Percentiles rank a stretch among this genome's conserved stretches.
Evolutionary conservation across 2,888 invertebrate genomes (phyloP).

Genomic region (Scelioninae gen. 2): DNA sequence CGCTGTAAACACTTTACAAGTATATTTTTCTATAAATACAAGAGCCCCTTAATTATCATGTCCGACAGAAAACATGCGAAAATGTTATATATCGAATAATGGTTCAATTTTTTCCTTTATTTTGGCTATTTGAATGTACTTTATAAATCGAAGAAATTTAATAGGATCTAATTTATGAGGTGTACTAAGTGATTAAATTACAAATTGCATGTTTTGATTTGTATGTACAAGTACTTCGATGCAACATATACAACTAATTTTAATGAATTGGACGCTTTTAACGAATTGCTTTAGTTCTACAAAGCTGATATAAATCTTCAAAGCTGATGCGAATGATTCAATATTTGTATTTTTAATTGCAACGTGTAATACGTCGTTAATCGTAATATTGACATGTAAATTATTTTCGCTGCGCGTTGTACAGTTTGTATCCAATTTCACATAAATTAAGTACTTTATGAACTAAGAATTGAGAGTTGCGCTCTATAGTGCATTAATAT

Average conservation of each 20-base stretch:
- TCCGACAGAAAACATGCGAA: too few species aligned
- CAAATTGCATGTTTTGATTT: slow-evolving; percentile 16
- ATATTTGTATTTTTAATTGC: slow-evolving; percentile 2
- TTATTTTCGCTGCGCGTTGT: slow-evolving; percentile 1
- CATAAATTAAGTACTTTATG: slow-evolving; percentile 13
- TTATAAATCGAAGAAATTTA: too few species aligned
- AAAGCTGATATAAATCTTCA: not conserved
- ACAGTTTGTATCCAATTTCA: slow-evolving; percentile 9
- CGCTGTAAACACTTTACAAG: too few species aligned
- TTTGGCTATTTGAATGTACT: too few species aligned
- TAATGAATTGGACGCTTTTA: slow-evolving; percentile 7
- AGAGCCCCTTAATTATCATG: too few species aligned
- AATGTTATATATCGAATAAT: too few species aligned
- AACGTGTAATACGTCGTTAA: slow-evolving; percentile 1
- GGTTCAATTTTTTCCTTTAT: too few species aligned
- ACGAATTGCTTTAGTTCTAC: not conserved
- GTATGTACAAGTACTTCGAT: slow-evolving; percentile 6
- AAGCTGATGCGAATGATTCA: slow-evolving; percentile 12
- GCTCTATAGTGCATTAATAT: slow-evolving; percentile 8
- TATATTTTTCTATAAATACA: too few species aligned
- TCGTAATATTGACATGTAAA: not conserved
- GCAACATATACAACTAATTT: slow-evolving; percentile 13
- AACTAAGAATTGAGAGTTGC: slow-evolving; percentile 3
- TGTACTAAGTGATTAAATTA: slow-evolving; percentile 20
- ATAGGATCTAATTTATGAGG: too few species aligned